Evolutionary conservation across 2,113 vertebrate genomes (phyloP).

Genomic region (Vimba vimba): DNA sequence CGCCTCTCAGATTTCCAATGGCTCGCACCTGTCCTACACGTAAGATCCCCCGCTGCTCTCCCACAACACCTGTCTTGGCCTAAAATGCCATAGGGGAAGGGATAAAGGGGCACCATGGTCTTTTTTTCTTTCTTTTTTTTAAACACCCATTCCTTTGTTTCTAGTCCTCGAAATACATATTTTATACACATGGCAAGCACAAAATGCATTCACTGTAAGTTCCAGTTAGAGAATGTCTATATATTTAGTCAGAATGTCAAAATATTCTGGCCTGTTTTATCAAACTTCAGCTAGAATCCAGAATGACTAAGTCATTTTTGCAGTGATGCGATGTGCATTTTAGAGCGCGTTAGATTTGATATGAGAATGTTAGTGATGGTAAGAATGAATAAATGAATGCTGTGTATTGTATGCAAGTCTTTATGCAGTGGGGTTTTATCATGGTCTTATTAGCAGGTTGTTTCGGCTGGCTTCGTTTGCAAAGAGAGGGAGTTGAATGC

Average conservation of each 20-base stretch:
- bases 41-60: slow-evolving; percentile 72
- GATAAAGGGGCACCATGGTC: slow-evolving; percentile 30
- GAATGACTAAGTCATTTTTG: neutral
- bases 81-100: slow-evolving; percentile 28
- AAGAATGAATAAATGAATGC: neutral
- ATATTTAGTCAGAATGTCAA: neutral
- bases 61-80: slow-evolving; percentile 45
- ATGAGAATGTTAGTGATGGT: slow-evolving; percentile 1
- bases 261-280: neutral
- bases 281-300: slow-evolving; percentile 3
- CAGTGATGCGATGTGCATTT: slow-evolving; percentile 18
- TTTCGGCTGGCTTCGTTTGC: neutral
- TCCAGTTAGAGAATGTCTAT: neutral
- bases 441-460: slow-evolving; percentile 15
- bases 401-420: slow-evolving; percentile 21
- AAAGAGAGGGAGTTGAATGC: neutral
- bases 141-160: slow-evolving; percentile 7
- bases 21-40: slow-evolving; percentile 97
- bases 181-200: slow-evolving; percentile 10
- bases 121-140: neutral
- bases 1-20: slow-evolving; percentile 98
- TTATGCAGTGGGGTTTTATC: slow-evolving; percentile 38
- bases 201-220: neutral
- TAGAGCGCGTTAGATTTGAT: neutral
- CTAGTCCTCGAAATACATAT: neutral